Conservation (phyloP, 1,140 invertebrate genomes). For the Liolophura sinensis region DNA sequence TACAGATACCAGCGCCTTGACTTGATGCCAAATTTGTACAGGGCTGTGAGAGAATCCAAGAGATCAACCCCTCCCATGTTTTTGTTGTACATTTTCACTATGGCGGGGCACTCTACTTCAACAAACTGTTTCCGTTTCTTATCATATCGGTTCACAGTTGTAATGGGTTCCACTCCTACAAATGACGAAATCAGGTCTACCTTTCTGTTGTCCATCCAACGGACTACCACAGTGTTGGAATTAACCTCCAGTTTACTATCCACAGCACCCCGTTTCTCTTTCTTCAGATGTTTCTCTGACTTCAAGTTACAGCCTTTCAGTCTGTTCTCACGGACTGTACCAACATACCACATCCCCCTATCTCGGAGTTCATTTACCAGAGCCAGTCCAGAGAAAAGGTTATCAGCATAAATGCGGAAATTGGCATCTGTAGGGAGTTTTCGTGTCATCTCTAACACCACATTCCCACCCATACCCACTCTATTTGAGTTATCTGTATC, state of each 20-base stretch:
- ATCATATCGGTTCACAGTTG: too few relatives aligned
- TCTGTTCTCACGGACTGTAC: constrained; percentile 23
- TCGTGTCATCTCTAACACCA: constrained; percentile 11
- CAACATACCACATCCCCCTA: constrained; percentile 17
- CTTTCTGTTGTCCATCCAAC: constrained; percentile 20
- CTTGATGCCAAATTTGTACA: constrained; percentile 39
- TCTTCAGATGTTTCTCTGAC: constrained; percentile 27
- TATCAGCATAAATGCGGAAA: constrained; percentile 20
- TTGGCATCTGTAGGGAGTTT: neutral
- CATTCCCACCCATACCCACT: constrained; percentile 14
- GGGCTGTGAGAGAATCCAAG: constrained; percentile 30
- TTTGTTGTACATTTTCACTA: constrained; percentile 53
- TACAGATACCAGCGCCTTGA: constrained; percentile 45
- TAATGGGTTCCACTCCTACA: constrained; percentile 16
- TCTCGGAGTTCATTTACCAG: constrained; percentile 16
- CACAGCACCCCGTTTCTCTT: constrained; percentile 17
- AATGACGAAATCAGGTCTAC: constrained; percentile 24
- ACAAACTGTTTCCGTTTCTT: constrained; percentile 39
- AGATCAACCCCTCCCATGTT: constrained; percentile 58
- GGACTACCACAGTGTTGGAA: constrained; percentile 12
- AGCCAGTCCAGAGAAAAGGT: constrained; percentile 16
- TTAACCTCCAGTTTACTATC: constrained; percentile 18
- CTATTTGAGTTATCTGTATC: too few relatives aligned
- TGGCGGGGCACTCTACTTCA: constrained; percentile 41
- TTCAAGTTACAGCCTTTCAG: constrained; percentile 15